Evolutionary conservation across 2,888 invertebrate genomes (phyloP).

Genomic region (Baccha elongata): DNA sequence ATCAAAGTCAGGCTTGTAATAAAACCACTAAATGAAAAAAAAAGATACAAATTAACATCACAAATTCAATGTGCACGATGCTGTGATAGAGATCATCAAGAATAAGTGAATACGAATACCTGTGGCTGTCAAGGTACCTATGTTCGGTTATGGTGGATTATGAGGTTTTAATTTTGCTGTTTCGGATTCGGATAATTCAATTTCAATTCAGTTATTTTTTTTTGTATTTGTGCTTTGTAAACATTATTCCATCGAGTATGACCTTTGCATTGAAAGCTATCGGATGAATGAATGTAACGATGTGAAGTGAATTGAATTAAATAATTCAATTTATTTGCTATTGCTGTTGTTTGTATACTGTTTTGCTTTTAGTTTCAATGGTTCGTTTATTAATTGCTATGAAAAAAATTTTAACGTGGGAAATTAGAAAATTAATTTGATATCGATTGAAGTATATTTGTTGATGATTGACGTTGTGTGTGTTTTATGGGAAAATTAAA

Average conservation of each 20-base stretch:
- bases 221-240: neutral
- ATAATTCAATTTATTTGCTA: constrained; percentile 50
- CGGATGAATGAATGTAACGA: constrained; percentile 21
- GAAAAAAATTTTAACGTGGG: constrained; percentile 62
- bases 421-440: constrained; percentile 66
- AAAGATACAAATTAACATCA: constrained; percentile 24
- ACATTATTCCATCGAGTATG: constrained; percentile 9
- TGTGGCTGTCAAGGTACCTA: constrained; percentile 51
- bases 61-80: constrained; percentile 39
- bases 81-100: constrained; percentile 36
- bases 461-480: constrained; percentile 13
- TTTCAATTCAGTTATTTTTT: too few relatives aligned
- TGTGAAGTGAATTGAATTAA: constrained; percentile 45
- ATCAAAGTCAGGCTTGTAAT: constrained; percentile 35
- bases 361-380: constrained; percentile 4
- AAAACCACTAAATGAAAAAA: constrained; percentile 30
- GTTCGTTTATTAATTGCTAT: constrained; percentile 50
- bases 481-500: constrained; percentile 48
- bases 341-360: neutral
- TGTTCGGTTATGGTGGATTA: constrained; percentile 40
- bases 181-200: constrained; percentile 34
- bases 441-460: constrained; percentile 62
- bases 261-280: constrained; percentile 51
- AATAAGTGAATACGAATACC: constrained; percentile 34
- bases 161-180: constrained; percentile 46